Conservation (phyloP, 2,888 invertebrate species). For the Euphydryas editha region DNA sequence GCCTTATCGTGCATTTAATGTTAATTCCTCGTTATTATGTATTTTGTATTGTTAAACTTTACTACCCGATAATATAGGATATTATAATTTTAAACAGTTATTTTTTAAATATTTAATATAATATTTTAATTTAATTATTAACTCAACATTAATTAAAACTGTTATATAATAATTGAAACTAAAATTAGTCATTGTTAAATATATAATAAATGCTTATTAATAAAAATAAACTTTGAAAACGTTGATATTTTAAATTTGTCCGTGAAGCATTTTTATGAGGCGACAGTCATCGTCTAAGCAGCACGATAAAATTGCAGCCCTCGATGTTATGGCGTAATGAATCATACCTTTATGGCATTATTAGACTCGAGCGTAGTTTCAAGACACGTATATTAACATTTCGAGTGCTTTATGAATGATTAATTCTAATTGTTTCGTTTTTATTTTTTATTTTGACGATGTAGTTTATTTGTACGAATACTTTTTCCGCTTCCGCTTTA, state of each 20-base stretch:
- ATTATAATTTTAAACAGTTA: no score
- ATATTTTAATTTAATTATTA: no score
- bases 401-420: neutral
- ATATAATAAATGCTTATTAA: neutral
- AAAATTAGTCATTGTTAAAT: neutral
- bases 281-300: conserved; percentile 13
- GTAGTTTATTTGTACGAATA: neutral
- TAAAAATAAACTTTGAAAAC: neutral
- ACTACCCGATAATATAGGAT: no score
- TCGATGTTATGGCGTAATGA: conserved; percentile 15
- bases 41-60: no score
- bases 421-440: no score
- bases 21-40: no score
- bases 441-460: no score
- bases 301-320: conserved; percentile 11
- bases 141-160: no score
- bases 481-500: no score
- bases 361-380: conserved; percentile 12
- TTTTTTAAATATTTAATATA: no score
- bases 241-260: conserved; percentile 1
- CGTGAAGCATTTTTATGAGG: conserved; percentile 6
- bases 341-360: conserved; percentile 26
- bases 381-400: neutral
- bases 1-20: no score
- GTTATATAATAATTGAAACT: no score